These are phyloP conservation scores for Strix aluco DNA, from an alignment of 2,113 vertebrate genomes.

Conservation along the genomic window DNA sequence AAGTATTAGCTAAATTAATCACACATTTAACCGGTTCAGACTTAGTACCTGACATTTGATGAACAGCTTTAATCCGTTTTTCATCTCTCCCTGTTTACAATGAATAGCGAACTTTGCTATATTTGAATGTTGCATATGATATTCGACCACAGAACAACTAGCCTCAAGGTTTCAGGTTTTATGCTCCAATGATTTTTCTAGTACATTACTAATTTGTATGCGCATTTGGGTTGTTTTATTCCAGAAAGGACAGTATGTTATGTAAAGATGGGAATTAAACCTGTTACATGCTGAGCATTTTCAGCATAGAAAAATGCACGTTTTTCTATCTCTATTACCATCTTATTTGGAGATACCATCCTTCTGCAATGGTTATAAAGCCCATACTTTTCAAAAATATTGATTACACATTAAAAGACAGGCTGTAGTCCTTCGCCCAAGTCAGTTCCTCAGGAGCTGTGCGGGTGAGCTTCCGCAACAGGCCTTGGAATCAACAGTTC, in stretches of 20 bases:
- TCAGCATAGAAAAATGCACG: neutral
- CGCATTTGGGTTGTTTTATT: constrained; percentile 52
- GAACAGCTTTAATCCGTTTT: neutral
- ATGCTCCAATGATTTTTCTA: constrained; percentile 28
- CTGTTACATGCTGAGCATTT: neutral
- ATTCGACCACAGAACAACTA: neutral
- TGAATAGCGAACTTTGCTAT: neutral
- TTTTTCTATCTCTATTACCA: neutral
- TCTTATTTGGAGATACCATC: neutral
- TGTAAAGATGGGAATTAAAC: constrained; percentile 11
- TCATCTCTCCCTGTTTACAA: neutral
- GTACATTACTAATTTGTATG: constrained; percentile 10
- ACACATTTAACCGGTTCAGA: neutral
- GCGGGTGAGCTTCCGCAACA: neutral
- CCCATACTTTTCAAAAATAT: neutral
- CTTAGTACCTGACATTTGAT: neutral
- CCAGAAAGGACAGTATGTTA: constrained; percentile 17
- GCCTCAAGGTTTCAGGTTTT: constrained; percentile 45
- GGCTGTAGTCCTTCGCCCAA: neutral
- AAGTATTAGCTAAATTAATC: neutral
- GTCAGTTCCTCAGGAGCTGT: neutral
- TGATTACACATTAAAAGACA: neutral
- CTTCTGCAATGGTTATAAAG: neutral
- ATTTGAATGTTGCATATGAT: neutral
- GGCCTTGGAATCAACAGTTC: neutral